phyloP scores from a whole-genome alignment of 2,113 vertebrate genomes.

The Cottus gobio region DNA sequence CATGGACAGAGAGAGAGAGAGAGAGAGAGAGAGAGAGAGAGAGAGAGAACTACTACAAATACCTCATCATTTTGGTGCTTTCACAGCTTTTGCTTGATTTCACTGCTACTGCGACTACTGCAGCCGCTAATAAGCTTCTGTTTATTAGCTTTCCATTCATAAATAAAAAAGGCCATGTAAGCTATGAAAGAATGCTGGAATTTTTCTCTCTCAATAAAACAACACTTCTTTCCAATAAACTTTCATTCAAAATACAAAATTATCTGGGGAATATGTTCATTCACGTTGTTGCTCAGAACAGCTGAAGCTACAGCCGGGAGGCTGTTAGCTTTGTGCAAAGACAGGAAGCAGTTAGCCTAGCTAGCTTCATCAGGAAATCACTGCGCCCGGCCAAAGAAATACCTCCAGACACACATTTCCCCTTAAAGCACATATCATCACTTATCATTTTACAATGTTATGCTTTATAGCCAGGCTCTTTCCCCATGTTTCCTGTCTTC shows the following conservation, averaged over 20 bases:
- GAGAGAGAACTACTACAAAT: background rate
- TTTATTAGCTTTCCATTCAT: conserved; percentile 6
- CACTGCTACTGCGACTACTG: conserved; percentile 12
- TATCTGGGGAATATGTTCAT: background rate
- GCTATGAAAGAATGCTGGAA: background rate
- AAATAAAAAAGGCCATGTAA: background rate
- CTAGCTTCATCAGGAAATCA: background rate
- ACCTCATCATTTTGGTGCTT: conserved; percentile 21
- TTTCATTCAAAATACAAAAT: background rate
- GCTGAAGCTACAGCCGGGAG: no score
- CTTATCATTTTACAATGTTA: no score
- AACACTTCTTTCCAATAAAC: background rate
- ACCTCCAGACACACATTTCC: background rate
- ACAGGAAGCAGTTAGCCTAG: background rate
- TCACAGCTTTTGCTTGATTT: conserved; percentile 23
- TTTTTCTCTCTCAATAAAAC: background rate
- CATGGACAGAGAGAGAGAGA: conserved; percentile 22
- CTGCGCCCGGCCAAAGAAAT: background rate
- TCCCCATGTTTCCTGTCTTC: background rate
- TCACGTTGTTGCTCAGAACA: background rate
- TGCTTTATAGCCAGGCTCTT: background rate
- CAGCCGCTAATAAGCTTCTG: background rate
- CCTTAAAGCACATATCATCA: no score
- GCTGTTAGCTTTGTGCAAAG: no score
- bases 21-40: no score